These are phyloP conservation scores for Thumatha senex DNA, from an alignment of 2,888 invertebrate genomes.

Conservation along the genomic window DNA sequence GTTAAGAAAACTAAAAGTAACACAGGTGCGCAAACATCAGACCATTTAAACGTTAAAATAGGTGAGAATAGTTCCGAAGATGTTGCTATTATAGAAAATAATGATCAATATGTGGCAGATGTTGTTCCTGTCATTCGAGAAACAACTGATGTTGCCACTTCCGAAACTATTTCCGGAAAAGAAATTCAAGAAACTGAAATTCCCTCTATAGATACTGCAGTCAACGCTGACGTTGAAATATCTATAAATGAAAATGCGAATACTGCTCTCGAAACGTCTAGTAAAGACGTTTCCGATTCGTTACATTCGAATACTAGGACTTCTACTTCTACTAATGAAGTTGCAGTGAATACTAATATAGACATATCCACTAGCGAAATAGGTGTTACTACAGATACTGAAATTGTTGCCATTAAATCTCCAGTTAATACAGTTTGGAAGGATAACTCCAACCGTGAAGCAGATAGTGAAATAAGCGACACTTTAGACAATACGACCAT, in stretches of 20 bases:
- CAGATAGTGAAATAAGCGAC: neutral
- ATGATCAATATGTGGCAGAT: slow-evolving; percentile 2
- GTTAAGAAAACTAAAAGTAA: neutral
- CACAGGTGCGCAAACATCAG: neutral
- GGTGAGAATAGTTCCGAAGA: neutral
- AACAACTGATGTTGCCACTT: neutral
- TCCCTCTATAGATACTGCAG: neutral
- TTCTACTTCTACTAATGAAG: neutral
- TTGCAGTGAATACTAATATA: neutral
- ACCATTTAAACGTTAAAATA: neutral
- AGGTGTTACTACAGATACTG: neutral
- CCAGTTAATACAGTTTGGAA: neutral
- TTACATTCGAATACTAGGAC: neutral
- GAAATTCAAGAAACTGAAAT: neutral
- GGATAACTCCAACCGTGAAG: neutral
- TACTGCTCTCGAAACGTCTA: neutral
- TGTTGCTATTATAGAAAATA: neutral
- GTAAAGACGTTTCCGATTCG: neutral
- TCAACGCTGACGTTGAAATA: neutral
- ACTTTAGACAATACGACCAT: neutral
- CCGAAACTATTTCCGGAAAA: neutral
- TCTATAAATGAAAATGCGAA: neutral
- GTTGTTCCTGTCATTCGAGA: neutral
- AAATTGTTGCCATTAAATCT: neutral
- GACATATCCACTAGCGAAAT: neutral